A percentile compares a stretch with the other conserved stretches of the same genome.
Conservation (phyloP, 2,113 vertebrate species). For the Tetrao urogallus region DNA sequence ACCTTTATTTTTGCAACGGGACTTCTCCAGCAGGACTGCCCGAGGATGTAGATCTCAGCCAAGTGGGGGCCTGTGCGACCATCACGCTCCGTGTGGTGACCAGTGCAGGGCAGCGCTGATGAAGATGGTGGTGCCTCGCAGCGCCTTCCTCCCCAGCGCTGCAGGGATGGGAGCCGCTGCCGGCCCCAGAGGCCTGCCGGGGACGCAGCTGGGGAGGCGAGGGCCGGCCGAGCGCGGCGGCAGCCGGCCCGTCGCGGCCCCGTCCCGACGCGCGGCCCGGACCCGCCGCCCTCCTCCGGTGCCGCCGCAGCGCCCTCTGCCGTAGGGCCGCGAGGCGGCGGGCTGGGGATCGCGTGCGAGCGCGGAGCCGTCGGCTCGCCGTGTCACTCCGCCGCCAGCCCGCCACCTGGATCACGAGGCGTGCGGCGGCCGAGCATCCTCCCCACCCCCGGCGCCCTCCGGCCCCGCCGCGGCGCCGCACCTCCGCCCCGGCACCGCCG, state of each 20-base stretch:
- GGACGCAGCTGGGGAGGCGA: background rate
- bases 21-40: background rate
- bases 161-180: background rate
- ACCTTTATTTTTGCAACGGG: background rate
- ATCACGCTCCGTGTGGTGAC: background rate
- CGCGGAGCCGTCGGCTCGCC: background rate
- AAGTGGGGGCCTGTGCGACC: background rate
- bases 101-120: background rate
- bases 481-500: background rate
- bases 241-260: too few relatives aligned
- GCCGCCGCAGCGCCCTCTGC: background rate
- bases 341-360: slow-evolving; percentile 39
- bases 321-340: background rate
- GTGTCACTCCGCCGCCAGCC: background rate
- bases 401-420: slow-evolving; percentile 60
- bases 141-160: too few relatives aligned
- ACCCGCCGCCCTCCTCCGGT: background rate
- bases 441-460: background rate
- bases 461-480: background rate
- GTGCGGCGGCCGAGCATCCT: slow-evolving; percentile 43
- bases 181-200: background rate
- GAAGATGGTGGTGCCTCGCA: background rate
- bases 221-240: background rate
- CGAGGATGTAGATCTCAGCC: background rate
- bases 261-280: too few relatives aligned